A percentile compares a stretch with the other conserved stretches of the same genome.
phyloP scores from a whole-genome alignment of 1,140 invertebrate species.

The Trichonephila clavata region DNA sequence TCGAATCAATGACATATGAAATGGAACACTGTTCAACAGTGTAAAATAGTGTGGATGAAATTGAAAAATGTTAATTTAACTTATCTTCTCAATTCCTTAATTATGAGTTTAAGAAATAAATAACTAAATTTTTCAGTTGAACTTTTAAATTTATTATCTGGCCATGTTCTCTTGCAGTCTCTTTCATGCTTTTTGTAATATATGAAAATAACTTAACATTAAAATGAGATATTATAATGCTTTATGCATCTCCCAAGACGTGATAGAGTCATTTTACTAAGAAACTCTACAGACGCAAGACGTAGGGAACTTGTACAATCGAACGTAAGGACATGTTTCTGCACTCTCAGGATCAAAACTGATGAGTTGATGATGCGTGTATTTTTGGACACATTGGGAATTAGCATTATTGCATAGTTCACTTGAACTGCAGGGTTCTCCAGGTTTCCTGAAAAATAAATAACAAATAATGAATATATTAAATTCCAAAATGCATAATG shows the following conservation, averaged over 20 bases:
- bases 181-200: too few relatives aligned
- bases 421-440: conserved; percentile 52
- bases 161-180: too few relatives aligned
- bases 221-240: too few relatives aligned
- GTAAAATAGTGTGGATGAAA: neutral
- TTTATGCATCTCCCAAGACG: neutral
- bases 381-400: conserved; percentile 76
- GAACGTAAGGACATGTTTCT: conserved; percentile 75
- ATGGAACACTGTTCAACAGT: neutral
- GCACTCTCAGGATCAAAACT: conserved; percentile 76
- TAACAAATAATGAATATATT: neutral
- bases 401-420: conserved; percentile 26
- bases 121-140: neutral
- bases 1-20: neutral
- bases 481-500: neutral
- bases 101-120: neutral
- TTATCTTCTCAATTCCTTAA: neutral
- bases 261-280: neutral
- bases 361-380: conserved; percentile 74
- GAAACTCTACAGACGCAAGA: conserved; percentile 58
- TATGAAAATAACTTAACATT: too few relatives aligned
- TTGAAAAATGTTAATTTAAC: neutral
- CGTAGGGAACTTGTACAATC: conserved; percentile 76
- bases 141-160: neutral
- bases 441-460: conserved; percentile 62